Base-by-base conservation (phyloP, 2,888 invertebrate species). In the Nomada flava region DNA sequence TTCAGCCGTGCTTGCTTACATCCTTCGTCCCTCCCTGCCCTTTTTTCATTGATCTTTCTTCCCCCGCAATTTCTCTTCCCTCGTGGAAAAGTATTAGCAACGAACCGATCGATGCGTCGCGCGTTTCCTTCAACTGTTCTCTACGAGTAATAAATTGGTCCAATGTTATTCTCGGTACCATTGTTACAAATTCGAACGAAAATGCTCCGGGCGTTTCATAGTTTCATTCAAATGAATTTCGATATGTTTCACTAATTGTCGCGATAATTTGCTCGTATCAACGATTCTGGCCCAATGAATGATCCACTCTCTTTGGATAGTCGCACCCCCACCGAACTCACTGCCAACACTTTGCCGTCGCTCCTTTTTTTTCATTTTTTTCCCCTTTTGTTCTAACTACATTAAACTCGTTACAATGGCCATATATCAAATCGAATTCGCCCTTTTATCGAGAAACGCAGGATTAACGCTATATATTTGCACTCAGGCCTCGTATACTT, bases 401-500 rank as follows among this genome's bases (percentile, higher is more conserved):
- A 36, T 36, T 60, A 15, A 3, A 42, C 20, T 26, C 15, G 52
- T 78, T 57, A 50, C 62, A 29, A 63, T 55, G 29, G 62, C 36
- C 9, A 18, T 2, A 18, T 2, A 20, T 62, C 65, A 36, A 63
- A 57, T 73, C 74, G 71, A 72, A 64, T 64, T 76, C 76, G 65
- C 20, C 60, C 64, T 77, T 84, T 77, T 84, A 77, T 85, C 85
- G 85, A 84, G 85, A 85, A 82, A 82, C 59, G 52, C 52, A 60
- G 47, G 70, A 73, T 47, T 67, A 53, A 11, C 60, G 59, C 15
- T 29, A 5, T 9, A 2, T 9, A 20, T 18, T 52, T 26, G 23
- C 74, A 59, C n/a, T 69, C 78, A 59, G 68, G 53, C 63, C 55
- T 69, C 79, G 79, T 70, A 75, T 79, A 74, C 74, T 36, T 55